Conservation (phyloP, 2,113 vertebrate species). For the Natator depressus region DNA sequence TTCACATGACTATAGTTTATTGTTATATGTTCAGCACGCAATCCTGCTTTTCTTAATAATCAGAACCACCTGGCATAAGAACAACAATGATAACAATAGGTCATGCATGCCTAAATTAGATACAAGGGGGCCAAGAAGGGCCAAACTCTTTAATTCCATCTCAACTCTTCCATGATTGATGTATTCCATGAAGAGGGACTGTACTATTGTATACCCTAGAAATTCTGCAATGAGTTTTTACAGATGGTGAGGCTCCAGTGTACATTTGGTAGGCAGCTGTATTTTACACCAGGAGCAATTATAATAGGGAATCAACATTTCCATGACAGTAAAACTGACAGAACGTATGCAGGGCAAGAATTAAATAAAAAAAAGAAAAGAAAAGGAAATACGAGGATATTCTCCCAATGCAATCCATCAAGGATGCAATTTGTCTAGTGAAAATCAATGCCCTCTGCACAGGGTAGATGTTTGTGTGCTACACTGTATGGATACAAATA, state of each 20-base stretch:
- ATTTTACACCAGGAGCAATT: conserved; percentile 70
- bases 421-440: neutral
- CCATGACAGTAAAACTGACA: conserved; percentile 65
- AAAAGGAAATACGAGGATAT: conserved; percentile 58
- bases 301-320: conserved; percentile 64
- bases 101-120: conserved; percentile 75
- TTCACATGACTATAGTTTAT: conserved; percentile 75
- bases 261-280: conserved; percentile 77
- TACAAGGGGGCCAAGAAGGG: conserved; percentile 72
- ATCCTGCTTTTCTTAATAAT: conserved; percentile 80
- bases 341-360: conserved; percentile 44
- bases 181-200: conserved; percentile 74
- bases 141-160: conserved; percentile 72
- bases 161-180: conserved; percentile 76
- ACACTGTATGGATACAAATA: neutral
- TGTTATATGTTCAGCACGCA: conserved; percentile 77
- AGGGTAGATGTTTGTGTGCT: neutral
- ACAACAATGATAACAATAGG: conserved; percentile 72
- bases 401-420: conserved; percentile 38
- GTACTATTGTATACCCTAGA: conserved; percentile 60
- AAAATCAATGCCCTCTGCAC: neutral
- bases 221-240: conserved; percentile 70
- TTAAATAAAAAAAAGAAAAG: conserved; percentile 50
- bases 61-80: conserved; percentile 77
- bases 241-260: conserved; percentile 71